Conservation (phyloP, 2,888 invertebrate genomes). For the Acleris emargana region DNA sequence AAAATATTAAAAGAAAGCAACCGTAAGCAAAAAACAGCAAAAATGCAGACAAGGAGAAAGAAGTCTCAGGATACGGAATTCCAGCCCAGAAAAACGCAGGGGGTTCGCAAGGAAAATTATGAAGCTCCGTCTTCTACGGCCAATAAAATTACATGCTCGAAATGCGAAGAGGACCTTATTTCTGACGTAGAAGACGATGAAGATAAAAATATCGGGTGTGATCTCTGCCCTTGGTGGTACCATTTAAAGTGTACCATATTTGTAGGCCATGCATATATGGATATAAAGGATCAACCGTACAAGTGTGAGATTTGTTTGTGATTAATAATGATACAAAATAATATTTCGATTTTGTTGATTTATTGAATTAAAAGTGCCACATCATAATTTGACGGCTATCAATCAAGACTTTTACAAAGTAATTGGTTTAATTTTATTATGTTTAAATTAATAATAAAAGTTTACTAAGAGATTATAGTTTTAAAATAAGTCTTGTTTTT, state of each 20-base stretch:
- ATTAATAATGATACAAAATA: conserved; percentile 25
- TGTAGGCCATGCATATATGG: conserved; percentile 37
- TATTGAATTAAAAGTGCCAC: too few relatives aligned
- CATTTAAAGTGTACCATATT: conserved; percentile 44
- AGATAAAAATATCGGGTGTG: conserved; percentile 44
- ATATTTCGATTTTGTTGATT: too few relatives aligned
- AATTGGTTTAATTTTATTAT: too few relatives aligned
- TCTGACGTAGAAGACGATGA: conserved; percentile 45
- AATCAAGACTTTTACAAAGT: too few relatives aligned
- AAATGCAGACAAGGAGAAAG: neutral
- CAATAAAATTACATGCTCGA: conserved; percentile 17
- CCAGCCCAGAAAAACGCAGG: too few relatives aligned
- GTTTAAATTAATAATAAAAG: too few relatives aligned
- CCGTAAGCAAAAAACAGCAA: conserved; percentile 26
- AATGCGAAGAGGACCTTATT: conserved; percentile 42
- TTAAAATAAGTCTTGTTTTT: too few relatives aligned
- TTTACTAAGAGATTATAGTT: too few relatives aligned
- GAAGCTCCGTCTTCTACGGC: too few relatives aligned
- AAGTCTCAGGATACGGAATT: too few relatives aligned
- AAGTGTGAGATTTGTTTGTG: conserved; percentile 35
- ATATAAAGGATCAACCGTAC: conserved; percentile 39
- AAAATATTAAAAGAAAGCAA: conserved; percentile 28
- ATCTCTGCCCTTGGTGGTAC: conserved; percentile 39
- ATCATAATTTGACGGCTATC: too few relatives aligned
- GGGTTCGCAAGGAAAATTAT: too few relatives aligned